These are phyloP conservation scores for Oithona nana DNA, from an alignment of 2,888 invertebrate species.

Conservation along the genomic window DNA sequence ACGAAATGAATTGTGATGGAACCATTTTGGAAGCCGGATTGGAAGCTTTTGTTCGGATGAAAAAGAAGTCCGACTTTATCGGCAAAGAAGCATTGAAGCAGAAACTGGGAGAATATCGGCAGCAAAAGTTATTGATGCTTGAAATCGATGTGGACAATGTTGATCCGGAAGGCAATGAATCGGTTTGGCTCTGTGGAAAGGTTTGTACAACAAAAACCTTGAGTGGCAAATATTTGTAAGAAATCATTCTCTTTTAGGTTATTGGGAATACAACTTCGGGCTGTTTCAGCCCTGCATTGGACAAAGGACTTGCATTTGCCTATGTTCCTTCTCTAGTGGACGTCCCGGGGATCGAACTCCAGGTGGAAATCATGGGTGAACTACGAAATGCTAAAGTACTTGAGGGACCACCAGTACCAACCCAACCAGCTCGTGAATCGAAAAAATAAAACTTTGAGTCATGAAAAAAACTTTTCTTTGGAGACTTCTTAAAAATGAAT, in stretches of 20 bases:
- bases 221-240: background rate
- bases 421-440: background rate
- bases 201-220: slow-evolving; percentile 10
- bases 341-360: slow-evolving; percentile 22
- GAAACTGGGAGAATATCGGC: background rate
- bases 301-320: slow-evolving; percentile 29
- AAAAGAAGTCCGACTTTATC: slow-evolving; percentile 23
- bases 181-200: background rate
- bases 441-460: background rate
- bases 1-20: slow-evolving; percentile 30
- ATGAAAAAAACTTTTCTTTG: no score
- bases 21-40: slow-evolving; percentile 32
- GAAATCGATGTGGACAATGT: slow-evolving; percentile 13
- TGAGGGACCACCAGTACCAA: background rate
- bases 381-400: background rate
- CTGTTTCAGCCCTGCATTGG: slow-evolving; percentile 26
- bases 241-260: background rate
- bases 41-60: slow-evolving; percentile 25
- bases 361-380: slow-evolving; percentile 21
- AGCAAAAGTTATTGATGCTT: slow-evolving; percentile 3
- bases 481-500: no score
- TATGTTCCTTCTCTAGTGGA: slow-evolving; percentile 27
- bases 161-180: slow-evolving; percentile 13
- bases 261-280: slow-evolving; percentile 32
- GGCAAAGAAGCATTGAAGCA: background rate